phyloP scores from a whole-genome alignment of 2,797 vertebrate species.

The Leptatherina wallacei region DNA sequence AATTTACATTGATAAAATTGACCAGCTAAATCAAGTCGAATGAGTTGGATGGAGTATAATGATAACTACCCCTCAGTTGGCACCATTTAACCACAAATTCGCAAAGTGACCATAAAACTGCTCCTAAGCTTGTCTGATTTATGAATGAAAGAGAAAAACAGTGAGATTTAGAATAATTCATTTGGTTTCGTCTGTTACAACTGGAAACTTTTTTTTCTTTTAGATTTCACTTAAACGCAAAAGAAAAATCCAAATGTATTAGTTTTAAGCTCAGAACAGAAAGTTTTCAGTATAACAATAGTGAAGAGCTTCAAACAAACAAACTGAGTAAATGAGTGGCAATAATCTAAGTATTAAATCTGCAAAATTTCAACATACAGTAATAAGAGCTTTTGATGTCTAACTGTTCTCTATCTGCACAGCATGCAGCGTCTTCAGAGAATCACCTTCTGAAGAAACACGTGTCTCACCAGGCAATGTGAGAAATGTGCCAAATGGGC shows the following conservation, averaged over 20 bases:
- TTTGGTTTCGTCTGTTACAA: no score
- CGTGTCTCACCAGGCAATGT: background rate
- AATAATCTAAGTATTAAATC: background rate
- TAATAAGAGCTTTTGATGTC: slow-evolving; percentile 2
- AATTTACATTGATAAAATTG: background rate
- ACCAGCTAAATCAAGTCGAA: background rate
- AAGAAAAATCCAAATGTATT: background rate
- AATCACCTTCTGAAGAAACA: background rate
- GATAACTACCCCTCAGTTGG: no score
- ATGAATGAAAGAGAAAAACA: background rate
- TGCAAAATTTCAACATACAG: slow-evolving; percentile 11
- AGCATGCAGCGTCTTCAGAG: background rate
- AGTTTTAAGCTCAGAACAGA: background rate
- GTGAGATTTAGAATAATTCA: background rate
- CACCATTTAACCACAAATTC: background rate
- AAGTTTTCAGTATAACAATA: background rate
- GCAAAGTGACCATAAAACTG: background rate
- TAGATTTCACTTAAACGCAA: background rate
- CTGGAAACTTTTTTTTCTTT: no score
- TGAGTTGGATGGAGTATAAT: background rate
- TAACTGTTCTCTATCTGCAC: background rate
- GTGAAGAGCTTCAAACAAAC: background rate
- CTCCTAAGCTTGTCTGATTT: background rate
- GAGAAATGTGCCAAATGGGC: background rate
- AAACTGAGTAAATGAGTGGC: background rate